Conservation (phyloP, 2,888 invertebrate species). For the Hirudinaria manillensis region DNA sequence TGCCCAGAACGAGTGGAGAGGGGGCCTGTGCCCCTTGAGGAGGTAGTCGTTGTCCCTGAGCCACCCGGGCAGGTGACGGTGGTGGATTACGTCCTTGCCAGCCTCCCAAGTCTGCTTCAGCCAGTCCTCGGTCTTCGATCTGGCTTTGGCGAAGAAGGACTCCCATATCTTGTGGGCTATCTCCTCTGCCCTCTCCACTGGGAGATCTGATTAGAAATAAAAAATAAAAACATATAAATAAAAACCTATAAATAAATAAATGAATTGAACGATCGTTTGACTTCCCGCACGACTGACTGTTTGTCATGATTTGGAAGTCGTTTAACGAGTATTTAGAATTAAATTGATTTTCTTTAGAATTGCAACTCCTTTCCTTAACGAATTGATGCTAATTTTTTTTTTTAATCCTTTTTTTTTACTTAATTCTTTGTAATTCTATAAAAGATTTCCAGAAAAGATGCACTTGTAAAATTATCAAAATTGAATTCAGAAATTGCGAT, state of each 20-base stretch:
- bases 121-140: conserved; percentile 78
- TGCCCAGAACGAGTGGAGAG: conserved; percentile 88
- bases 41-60: conserved; percentile 96
- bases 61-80: conserved; percentile 72
- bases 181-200: conserved; percentile 71
- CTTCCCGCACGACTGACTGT: too few relatives aligned
- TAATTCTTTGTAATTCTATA: background rate
- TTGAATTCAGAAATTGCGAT: background rate
- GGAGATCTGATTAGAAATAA: conserved; percentile 8
- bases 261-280: too few relatives aligned
- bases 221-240: background rate
- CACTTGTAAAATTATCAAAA: background rate
- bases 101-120: conserved; percentile 62
- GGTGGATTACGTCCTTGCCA: conserved; percentile 66
- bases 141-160: conserved; percentile 38
- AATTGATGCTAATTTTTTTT: too few relatives aligned
- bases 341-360: too few relatives aligned
- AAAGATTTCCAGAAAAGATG: background rate
- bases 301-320: too few relatives aligned
- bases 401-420: too few relatives aligned
- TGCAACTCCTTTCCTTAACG: too few relatives aligned
- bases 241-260: too few relatives aligned
- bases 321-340: too few relatives aligned
- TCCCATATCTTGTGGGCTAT: conserved; percentile 66
- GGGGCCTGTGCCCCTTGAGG: conserved; percentile 89